phyloP scores from a whole-genome alignment of 2,113 vertebrate genomes.

The Rhagologus leucostigma region DNA sequence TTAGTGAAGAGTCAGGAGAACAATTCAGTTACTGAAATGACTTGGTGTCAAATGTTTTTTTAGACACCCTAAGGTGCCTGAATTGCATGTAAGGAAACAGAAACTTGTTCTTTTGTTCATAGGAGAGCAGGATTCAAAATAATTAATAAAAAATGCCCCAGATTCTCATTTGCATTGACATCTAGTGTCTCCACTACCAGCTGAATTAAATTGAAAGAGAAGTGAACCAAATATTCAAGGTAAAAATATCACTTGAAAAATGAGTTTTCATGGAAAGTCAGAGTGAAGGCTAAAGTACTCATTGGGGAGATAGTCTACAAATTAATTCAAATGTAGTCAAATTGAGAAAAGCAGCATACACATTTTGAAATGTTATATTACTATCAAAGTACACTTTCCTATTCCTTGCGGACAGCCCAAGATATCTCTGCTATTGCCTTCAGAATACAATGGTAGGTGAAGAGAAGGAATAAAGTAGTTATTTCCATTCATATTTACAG shows the following conservation, averaged over 20 bases:
- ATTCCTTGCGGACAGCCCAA: not conserved
- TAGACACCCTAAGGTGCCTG: not conserved
- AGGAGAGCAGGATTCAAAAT: not conserved
- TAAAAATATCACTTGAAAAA: conserved; percentile 11
- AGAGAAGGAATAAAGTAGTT: not conserved
- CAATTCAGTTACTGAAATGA: not conserved
- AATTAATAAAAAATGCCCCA: fast-evolving
- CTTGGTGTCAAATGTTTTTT: not conserved
- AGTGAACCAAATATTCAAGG: not conserved
- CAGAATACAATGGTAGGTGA: not conserved
- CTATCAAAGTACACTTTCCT: not conserved
- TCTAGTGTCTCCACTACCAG: not conserved
- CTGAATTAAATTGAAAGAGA: not conserved
- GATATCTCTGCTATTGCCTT: not conserved
- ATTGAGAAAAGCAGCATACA: not conserved
- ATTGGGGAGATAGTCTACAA: not conserved
- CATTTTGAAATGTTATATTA: conserved; percentile 14
- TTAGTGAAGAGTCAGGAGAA: not conserved
- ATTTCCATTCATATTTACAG: not conserved
- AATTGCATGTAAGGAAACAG: not conserved
- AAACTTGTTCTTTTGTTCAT: not conserved
- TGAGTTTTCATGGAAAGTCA: not conserved
- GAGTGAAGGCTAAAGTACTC: not conserved
- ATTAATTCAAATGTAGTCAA: conserved; percentile 33
- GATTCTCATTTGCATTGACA: not conserved